phyloP scores from a whole-genome alignment of 2,888 invertebrate genomes.

The Diogma glabrata region DNA sequence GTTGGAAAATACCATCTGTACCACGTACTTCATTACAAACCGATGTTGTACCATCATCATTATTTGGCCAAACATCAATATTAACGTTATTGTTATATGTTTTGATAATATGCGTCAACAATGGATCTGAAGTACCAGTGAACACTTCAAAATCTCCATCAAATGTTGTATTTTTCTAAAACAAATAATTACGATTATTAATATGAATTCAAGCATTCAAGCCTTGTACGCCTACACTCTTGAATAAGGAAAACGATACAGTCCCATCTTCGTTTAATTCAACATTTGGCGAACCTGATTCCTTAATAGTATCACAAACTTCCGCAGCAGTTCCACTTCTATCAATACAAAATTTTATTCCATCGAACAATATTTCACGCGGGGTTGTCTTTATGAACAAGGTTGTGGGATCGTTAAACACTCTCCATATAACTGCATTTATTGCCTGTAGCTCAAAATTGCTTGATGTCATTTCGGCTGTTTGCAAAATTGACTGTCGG shows the following conservation, averaged over 20 bases:
- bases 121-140: slow-evolving; percentile 41
- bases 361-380: slow-evolving; percentile 47
- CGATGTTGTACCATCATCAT: slow-evolving; percentile 27
- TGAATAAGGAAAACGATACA: slow-evolving; percentile 43
- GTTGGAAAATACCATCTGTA: slow-evolving; percentile 55
- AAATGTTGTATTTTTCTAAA: slow-evolving; percentile 51
- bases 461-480: too few species aligned
- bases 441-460: too few species aligned
- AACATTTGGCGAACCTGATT: slow-evolving; percentile 39
- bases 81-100: slow-evolving; percentile 36
- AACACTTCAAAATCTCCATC: slow-evolving; percentile 48
- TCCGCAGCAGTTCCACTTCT: slow-evolving; percentile 35
- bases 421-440: slow-evolving; percentile 11
- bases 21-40: slow-evolving; percentile 56
- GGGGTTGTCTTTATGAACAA: slow-evolving; percentile 45
- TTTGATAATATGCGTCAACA: slow-evolving; percentile 39
- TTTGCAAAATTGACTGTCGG: neutral
- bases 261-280: slow-evolving; percentile 39
- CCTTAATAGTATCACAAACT: slow-evolving; percentile 41
- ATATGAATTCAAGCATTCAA: neutral
- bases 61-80: slow-evolving; percentile 36
- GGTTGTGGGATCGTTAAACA: slow-evolving; percentile 33
- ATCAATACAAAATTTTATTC: slow-evolving; percentile 41
- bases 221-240: slow-evolving; percentile 46
- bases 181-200: neutral